Evolutionary conservation across 2,113 vertebrate genomes (phyloP).

Genomic region (Crotalus horridus): DNA sequence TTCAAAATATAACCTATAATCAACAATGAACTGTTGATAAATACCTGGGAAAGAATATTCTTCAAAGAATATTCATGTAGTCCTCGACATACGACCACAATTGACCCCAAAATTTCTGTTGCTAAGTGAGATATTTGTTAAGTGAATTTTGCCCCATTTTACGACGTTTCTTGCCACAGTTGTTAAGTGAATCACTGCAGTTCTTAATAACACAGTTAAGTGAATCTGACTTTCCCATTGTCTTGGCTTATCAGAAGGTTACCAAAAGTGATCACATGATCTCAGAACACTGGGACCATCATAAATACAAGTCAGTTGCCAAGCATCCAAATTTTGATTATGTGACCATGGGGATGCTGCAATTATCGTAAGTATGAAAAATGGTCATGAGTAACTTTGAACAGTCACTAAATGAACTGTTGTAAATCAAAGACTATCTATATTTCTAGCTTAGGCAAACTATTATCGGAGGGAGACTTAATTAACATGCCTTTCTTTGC

Average conservation of each 20-base stretch:
- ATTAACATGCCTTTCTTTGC: background rate
- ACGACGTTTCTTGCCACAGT: background rate
- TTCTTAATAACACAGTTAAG: background rate
- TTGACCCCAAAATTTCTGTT: background rate
- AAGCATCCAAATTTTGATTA: background rate
- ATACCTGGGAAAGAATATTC: slow-evolving; percentile 41
- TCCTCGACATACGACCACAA: background rate
- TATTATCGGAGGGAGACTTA: background rate
- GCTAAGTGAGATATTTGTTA: background rate
- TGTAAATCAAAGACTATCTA: no score
- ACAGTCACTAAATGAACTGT: no score
- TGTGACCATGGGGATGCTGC: background rate
- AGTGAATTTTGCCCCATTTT: background rate
- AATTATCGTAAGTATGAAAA: background rate
- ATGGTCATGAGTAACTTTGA: no score
- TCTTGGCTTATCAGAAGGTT: background rate
- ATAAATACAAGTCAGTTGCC: background rate
- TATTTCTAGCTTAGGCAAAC: background rate
- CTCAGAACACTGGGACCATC: background rate
- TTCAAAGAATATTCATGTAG: slow-evolving; percentile 26
- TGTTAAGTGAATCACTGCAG: background rate
- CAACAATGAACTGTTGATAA: slow-evolving; percentile 14
- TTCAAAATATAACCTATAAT: background rate
- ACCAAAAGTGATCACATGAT: background rate
- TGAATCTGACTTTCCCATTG: background rate